Percentiles rank a stretch among this genome's conserved stretches.
phyloP scores from a whole-genome alignment of 2,113 vertebrate species.

The Spea multiplicata region DNA sequence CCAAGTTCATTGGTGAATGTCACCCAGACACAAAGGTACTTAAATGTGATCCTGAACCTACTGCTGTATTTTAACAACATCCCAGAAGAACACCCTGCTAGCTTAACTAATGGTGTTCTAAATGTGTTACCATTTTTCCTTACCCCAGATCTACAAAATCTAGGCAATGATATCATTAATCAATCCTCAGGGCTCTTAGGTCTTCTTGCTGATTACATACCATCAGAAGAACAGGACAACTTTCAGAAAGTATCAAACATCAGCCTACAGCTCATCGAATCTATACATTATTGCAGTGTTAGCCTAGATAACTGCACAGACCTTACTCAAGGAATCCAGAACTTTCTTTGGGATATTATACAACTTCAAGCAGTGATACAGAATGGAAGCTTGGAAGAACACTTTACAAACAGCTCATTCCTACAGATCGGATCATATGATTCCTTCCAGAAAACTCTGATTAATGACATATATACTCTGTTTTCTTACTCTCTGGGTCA shows the following conservation, averaged over 20 bases:
- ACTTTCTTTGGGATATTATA: conserved; percentile 19
- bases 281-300: neutral
- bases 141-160: neutral
- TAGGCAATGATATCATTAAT: conserved; percentile 8
- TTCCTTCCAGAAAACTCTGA: conserved; percentile 10
- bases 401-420: conserved; percentile 9
- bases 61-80: conserved; percentile 17
- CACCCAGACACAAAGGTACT: conserved; percentile 3
- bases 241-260: conserved; percentile 13
- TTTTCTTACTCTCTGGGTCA: conserved; percentile 2
- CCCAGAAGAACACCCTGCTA: too few species aligned
- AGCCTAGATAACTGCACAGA: neutral
- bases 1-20: neutral
- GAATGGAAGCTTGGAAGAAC: conserved; percentile 7
- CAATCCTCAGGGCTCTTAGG: conserved; percentile 1
- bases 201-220: conserved; percentile 5
- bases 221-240: conserved; percentile 1
- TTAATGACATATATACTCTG: conserved; percentile 27
- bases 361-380: conserved; percentile 8
- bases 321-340: conserved; percentile 10
- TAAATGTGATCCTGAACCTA: conserved; percentile 11
- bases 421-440: conserved; percentile 14
- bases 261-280: conserved; percentile 8
- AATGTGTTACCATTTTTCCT: conserved; percentile 15
- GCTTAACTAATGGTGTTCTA: neutral